phyloP scores from a whole-genome alignment of 30 jellyfish, hydroid and myxozoan species.

The Cassiopea andromeda region DNA sequence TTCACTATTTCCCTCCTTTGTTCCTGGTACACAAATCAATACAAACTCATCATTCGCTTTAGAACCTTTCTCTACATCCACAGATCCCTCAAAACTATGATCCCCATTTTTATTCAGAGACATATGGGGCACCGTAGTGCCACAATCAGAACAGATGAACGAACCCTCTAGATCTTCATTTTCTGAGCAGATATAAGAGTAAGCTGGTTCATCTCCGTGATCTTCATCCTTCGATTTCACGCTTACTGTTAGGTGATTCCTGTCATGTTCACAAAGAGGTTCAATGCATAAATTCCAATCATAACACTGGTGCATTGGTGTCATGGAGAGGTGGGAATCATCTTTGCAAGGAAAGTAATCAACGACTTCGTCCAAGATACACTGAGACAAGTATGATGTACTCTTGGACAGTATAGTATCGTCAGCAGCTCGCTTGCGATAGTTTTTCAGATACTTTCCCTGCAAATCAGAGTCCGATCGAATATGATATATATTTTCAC shows the following conservation, averaged over 20 bases:
- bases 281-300: constrained; percentile 64
- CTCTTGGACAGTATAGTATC: constrained; percentile 29
- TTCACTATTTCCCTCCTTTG: background rate
- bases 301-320: constrained; percentile 50
- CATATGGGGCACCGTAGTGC: constrained; percentile 45
- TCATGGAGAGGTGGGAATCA: constrained; percentile 15
- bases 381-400: constrained; percentile 37
- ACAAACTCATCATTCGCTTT: constrained; percentile 58
- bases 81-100: background rate
- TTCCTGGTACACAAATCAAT: constrained; percentile 31
- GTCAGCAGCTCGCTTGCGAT: background rate
- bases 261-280: constrained; percentile 37
- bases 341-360: constrained; percentile 62
- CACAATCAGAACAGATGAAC: constrained; percentile 69
- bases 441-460: background rate
- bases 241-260: constrained; percentile 62
- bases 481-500: constrained; percentile 50
- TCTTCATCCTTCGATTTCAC: constrained; percentile 32
- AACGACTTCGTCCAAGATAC: constrained; percentile 18
- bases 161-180: constrained; percentile 73
- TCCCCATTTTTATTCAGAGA: constrained; percentile 12
- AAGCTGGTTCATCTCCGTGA: constrained; percentile 18
- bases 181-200: constrained; percentile 61
- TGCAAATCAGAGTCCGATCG: constrained; percentile 62
- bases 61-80: background rate